Evolutionary conservation across 2,113 vertebrate species (phyloP), one percentile per base, ranked within the genome.

Genomic region (Trachemys scripta): DNA sequence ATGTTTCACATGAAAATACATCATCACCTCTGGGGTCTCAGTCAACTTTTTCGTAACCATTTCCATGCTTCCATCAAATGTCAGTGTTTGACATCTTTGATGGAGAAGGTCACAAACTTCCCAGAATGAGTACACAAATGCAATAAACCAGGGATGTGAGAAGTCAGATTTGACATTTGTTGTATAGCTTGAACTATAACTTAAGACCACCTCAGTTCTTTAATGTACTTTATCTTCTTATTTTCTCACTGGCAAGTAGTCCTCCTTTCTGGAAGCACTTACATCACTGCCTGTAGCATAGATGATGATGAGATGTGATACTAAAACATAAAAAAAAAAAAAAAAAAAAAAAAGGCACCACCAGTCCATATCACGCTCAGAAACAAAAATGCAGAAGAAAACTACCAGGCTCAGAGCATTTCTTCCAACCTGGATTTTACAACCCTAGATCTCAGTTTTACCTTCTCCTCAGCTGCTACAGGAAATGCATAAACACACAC

Each of bases 301-400:
- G 82, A 79, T 82, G 42, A 78, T 1, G 2, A 53, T 38, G 62
- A 88, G 84, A 91, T 90, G 47, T 53, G n/a, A 38, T 1, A 76
- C 56, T 95, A 97, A 96, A 97, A 92, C 91, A 1, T 0, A 69
- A 90, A 82, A 10, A 81, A 31, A 38, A 38, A 69, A 90, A 82
- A 10, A 81, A 31, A 38, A 38, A 38, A 81, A 69, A 85, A 76
- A 92, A 94, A 85, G 14, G 16, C 17, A n/a, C 10, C 78, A 76
- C 47, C 82, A 59, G 13, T 54, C 76, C 42, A 25, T 65, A 90
- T 76, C 35, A 22, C 91, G 31, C 24, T 94, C 19, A 27, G 1
- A 2, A 12, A 84, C 35, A 81, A 49, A 94, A 95, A 96, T 49
- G 75, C 38, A 89, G 72, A 65, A 12, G 72, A 95, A 83, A 35